Evolutionary conservation across 92 coral and sea anemone species (phyloP), one percentile per base, ranked within the genome.

Genomic region (Montipora capitata): DNA sequence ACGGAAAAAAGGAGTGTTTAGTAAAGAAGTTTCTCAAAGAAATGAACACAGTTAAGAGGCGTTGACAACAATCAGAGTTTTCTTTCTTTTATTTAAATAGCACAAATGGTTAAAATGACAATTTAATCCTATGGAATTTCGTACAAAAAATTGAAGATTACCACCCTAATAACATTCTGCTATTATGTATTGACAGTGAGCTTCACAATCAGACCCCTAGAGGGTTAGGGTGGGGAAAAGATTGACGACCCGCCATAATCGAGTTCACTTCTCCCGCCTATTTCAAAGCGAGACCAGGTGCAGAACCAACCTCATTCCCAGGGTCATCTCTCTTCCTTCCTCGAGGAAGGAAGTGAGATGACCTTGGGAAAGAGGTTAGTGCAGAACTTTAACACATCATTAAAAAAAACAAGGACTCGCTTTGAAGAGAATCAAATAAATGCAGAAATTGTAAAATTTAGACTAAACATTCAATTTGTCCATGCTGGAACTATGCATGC

Each of bases 61-160:
- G 73, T 13, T 71, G 70, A 59, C 77, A 67, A 59, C 71, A 78
- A 64, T 20, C 61, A 71, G 61, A 39, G 52, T 52, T 81, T 68
- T 67, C 76, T 81, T 72, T n/a, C 78, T 72, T 82, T 16, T 71
- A 71, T 82, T 69, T 59, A 35, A 71, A 39, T 13, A 15, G 42
- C 2, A 9, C 16, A 2, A 11, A 10, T 44, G 61, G 8, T 4
- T 58, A 72, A 41, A 82, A 42, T 41, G n/a, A 82, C 78, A 71
- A 57, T 79, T 44, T 9, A 17, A 20, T 18, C 68, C 68, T 1
- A 17, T 6, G 40, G 7, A 63, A 20, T 3, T 16, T 18, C 39
- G 10, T 5, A 63, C 11, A 63, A 10, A 16, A 18, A 63, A 3
- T 20, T 63, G 11, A 7, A 16, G 11, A 63, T 7, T 17, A 16